phyloP scores from a whole-genome alignment of 2,113 vertebrate genomes.

The Alouatta palliata region DNA sequence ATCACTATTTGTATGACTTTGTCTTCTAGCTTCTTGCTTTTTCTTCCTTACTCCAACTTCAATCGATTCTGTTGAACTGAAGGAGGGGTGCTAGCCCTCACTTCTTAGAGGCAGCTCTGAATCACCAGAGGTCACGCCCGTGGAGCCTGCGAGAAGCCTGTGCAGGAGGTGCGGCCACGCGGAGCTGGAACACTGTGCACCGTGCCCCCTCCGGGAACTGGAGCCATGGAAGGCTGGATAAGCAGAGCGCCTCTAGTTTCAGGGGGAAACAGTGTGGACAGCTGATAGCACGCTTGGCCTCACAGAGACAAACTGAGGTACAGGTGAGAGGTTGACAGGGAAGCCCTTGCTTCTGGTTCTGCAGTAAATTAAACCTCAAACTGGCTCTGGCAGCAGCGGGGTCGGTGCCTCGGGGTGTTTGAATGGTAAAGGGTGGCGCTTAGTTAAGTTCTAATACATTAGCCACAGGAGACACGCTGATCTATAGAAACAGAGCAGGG shows the following conservation, averaged over 20 bases:
- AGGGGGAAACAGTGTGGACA: accelerated
- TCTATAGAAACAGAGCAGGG: not conserved
- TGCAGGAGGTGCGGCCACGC: not conserved
- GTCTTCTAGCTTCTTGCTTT: not conserved
- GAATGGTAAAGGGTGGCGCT: slow-evolving; percentile 54
- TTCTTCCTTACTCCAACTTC: not conserved
- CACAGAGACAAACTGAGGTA: not conserved
- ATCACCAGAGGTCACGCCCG: not conserved
- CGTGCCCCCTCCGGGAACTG: accelerated
- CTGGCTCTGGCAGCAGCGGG: slow-evolving; percentile 10
- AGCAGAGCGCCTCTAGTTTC: not conserved
- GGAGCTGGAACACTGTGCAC: accelerated
- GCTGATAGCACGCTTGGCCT: accelerated
- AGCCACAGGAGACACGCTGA: not conserved
- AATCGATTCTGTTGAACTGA: not conserved
- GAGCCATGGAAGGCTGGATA: accelerated
- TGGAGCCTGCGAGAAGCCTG: not conserved
- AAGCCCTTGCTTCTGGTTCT: not conserved
- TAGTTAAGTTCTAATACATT: slow-evolving; percentile 15
- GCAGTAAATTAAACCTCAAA: slow-evolving; percentile 60
- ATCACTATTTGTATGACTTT: not conserved
- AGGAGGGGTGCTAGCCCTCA: not conserved
- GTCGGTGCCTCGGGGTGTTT: not conserved
- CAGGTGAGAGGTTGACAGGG: not conserved
- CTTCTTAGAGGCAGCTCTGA: not conserved